Percentiles rank a stretch among this genome's conserved stretches.
Conservation (phyloP, 2,113 vertebrate genomes). For the Neopipo cinnamomea region DNA sequence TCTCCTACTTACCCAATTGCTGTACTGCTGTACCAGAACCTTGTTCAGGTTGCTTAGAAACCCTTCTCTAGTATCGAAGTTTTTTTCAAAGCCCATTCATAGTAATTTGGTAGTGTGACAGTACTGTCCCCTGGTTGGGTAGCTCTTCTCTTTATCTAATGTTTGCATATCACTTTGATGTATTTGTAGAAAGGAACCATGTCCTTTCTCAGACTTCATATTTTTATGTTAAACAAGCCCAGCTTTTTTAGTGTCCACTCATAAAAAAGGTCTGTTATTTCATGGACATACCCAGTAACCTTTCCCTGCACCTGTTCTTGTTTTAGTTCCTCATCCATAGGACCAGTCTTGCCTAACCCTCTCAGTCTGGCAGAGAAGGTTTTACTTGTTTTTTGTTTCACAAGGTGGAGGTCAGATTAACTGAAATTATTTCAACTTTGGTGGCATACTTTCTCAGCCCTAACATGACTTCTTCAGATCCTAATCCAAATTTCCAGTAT, state of each 20-base stretch:
- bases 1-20: background rate
- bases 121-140: background rate
- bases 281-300: background rate
- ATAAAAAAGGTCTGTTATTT: background rate
- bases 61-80: background rate
- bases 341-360: background rate
- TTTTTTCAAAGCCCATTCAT: background rate
- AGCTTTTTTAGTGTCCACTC: background rate
- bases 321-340: background rate
- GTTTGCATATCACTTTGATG: background rate
- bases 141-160: background rate
- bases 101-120: background rate
- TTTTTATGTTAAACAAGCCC: background rate
- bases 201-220: background rate
- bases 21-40: background rate
- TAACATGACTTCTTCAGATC: background rate
- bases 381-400: background rate
- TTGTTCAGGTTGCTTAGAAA: conserved; percentile 29
- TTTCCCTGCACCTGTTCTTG: background rate
- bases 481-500: background rate
- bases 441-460: background rate
- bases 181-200: background rate
- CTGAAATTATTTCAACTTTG: background rate
- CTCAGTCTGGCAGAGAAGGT: background rate
- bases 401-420: background rate